phyloP scores from a whole-genome alignment of 2,797 vertebrate genomes.

The Eremophila alpestris region DNA sequence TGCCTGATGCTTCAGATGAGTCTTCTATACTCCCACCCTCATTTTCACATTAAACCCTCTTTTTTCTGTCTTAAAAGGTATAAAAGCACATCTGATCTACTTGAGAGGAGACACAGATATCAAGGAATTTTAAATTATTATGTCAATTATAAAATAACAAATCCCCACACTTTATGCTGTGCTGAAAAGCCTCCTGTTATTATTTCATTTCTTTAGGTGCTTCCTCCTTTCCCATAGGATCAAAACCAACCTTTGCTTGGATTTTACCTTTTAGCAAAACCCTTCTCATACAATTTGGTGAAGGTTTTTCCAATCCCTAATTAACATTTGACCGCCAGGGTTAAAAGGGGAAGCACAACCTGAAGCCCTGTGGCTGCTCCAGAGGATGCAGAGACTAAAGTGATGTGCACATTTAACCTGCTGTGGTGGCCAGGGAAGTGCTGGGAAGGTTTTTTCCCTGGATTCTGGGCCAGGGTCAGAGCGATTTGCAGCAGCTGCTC shows the following conservation, averaged over 20 bases:
- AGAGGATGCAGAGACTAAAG: not conserved
- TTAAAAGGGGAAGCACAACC: not conserved
- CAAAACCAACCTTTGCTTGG: not conserved
- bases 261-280: not conserved
- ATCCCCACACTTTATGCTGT: not conserved
- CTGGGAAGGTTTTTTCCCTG: rapidly evolving
- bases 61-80: not conserved
- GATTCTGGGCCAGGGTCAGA: rapidly evolving
- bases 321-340: not conserved
- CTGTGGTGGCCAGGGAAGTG: rapidly evolving
- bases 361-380: not conserved
- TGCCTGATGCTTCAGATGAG: not conserved
- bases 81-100: not conserved
- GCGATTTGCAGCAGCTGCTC: not conserved
- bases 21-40: not conserved
- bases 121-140: not conserved
- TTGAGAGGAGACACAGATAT: not conserved
- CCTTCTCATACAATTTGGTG: rapidly evolving
- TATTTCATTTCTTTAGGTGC: not conserved
- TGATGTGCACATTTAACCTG: not conserved
- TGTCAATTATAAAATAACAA: not conserved
- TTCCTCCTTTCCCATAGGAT: not conserved
- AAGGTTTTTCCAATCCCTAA: not conserved
- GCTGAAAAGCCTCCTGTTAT: not conserved
- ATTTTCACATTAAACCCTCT: not conserved